phyloP scores from a whole-genome alignment of 1,140 invertebrate species.

The Platyura marginata region DNA sequence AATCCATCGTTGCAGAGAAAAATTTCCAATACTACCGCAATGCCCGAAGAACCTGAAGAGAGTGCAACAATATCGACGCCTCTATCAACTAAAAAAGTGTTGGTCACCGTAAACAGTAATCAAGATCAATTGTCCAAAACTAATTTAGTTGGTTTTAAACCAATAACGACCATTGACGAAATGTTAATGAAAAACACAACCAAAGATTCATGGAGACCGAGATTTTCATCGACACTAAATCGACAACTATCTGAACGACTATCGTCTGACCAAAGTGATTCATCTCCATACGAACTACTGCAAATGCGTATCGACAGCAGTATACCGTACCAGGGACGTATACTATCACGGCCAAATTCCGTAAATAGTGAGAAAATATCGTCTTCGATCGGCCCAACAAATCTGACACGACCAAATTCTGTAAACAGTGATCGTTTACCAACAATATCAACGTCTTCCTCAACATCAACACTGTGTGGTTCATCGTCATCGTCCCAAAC shows the following conservation, averaged over 20 bases:
- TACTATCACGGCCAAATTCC: slow-evolving; percentile 17
- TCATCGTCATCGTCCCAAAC: slow-evolving; percentile 4
- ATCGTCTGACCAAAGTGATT: background rate
- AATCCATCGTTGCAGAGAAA: no score
- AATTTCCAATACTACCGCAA: no score
- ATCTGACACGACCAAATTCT: slow-evolving; percentile 5
- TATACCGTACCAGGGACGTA: slow-evolving; percentile 9
- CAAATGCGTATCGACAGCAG: slow-evolving; percentile 21
- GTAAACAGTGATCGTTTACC: slow-evolving; percentile 2
- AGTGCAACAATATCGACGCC: background rate
- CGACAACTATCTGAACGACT: slow-evolving; percentile 2
- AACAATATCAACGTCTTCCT: slow-evolving; percentile 1
- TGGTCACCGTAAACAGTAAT: background rate
- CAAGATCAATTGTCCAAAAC: background rate
- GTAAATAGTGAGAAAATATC: slow-evolving; percentile 15
- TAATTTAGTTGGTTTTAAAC: slow-evolving; percentile 2
- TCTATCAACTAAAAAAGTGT: background rate
- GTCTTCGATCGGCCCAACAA: slow-evolving; percentile 6
- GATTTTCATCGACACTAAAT: background rate
- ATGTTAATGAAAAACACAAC: background rate
- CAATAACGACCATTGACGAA: slow-evolving; percentile 5
- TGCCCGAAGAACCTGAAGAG: background rate
- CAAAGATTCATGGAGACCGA: background rate
- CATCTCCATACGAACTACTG: slow-evolving; percentile 16
- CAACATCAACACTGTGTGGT: slow-evolving; percentile 6